Percentiles rank a stretch among this genome's conserved stretches.
These are phyloP conservation scores for Cyclura pinguis DNA, from an alignment of 2,797 vertebrate species.

Conservation along the genomic window DNA sequence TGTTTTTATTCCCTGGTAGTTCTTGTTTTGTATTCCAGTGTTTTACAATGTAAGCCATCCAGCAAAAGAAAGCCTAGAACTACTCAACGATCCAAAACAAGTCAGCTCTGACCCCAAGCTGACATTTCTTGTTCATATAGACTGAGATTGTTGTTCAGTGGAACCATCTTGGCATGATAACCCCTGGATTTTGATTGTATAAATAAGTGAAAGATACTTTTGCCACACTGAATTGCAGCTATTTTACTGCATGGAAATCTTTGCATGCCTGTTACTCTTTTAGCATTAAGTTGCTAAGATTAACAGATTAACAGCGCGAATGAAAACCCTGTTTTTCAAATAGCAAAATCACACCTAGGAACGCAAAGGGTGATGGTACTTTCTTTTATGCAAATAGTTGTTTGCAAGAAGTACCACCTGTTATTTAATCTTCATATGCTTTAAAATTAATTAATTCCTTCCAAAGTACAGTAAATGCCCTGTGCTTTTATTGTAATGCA, in stretches of 20 bases:
- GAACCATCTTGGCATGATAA: neutral
- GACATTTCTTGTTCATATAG: neutral
- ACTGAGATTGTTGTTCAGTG: neutral
- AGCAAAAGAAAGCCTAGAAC: neutral
- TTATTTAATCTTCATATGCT: slow-evolving; percentile 29
- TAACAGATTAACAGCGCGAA: neutral
- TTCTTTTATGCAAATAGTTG: slow-evolving; percentile 18
- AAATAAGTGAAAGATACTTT: neutral
- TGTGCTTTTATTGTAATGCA: neutral
- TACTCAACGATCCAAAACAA: neutral
- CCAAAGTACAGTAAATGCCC: neutral
- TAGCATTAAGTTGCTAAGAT: slow-evolving; percentile 19
- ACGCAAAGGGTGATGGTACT: neutral
- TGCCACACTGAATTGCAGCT: neutral
- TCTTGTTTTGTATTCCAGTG: neutral
- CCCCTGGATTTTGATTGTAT: neutral
- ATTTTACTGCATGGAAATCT: neutral
- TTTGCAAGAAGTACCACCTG: slow-evolving; percentile 23
- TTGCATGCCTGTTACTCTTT: neutral
- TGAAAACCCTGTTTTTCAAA: slow-evolving; percentile 21
- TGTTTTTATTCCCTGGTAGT: neutral
- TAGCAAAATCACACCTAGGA: slow-evolving; percentile 42
- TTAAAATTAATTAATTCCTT: slow-evolving; percentile 13
- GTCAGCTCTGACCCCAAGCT: neutral
- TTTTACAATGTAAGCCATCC: neutral